phyloP scores from a whole-genome alignment of 2,888 invertebrate genomes.

The Amblyjoppa fuscipennis region DNA sequence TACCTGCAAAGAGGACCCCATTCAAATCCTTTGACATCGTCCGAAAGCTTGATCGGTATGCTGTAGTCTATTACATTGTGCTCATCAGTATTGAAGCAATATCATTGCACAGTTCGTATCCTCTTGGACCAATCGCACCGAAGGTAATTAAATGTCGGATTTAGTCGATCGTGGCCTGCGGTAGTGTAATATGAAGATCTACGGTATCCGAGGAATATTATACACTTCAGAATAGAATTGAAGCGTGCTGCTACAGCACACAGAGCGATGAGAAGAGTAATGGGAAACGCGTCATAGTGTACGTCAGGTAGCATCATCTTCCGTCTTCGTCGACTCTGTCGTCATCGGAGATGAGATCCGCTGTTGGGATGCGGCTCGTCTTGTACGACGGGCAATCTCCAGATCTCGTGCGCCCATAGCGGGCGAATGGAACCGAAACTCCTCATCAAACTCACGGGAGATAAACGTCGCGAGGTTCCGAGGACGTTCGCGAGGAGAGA shows the following conservation, averaged over 20 bases:
- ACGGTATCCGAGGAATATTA: background rate
- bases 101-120: too few species aligned
- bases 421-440: constrained; percentile 36
- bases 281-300: background rate
- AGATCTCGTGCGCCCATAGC: constrained; percentile 12
- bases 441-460: constrained; percentile 32
- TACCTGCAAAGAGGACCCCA: too few species aligned
- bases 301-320: constrained; percentile 6
- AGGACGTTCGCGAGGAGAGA: background rate
- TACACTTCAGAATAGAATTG: background rate
- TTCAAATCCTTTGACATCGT: too few species aligned
- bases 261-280: constrained; percentile 2
- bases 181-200: background rate
- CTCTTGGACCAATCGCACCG: background rate
- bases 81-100: too few species aligned
- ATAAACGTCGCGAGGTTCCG: constrained; percentile 34
- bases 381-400: constrained; percentile 29
- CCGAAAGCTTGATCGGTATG: too few species aligned
- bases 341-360: constrained; percentile 7
- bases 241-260: background rate
- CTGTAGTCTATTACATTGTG: too few species aligned
- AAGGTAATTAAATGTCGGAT: background rate
- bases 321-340: constrained; percentile 3
- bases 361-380: constrained; percentile 1
- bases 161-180: background rate